These are phyloP conservation scores for Apolygus lucorum DNA, from an alignment of 1,140 invertebrate species.

Conservation along the genomic window DNA sequence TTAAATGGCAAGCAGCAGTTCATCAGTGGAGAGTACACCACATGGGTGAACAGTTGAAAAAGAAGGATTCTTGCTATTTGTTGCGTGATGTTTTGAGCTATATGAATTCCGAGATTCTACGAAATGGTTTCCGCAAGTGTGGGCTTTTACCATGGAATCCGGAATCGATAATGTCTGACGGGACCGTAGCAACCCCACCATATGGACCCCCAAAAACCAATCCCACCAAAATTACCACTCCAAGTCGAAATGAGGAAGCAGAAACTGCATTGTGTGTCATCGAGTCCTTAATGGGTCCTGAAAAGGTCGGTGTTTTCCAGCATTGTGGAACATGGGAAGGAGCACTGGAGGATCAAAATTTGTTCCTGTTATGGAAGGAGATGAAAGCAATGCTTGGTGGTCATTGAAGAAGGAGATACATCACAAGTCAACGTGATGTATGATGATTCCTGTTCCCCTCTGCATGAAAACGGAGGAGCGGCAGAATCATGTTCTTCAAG, in stretches of 20 bases:
- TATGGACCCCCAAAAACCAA: neutral
- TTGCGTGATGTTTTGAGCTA: conserved; percentile 13
- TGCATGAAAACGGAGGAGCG: neutral
- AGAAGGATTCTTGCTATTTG: conserved; percentile 26
- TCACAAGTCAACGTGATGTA: too few species aligned
- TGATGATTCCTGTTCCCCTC: neutral
- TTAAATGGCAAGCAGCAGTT: conserved; percentile 36
- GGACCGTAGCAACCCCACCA: neutral
- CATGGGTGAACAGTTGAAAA: conserved; percentile 30
- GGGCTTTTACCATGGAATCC: conserved; percentile 5
- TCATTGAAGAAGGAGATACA: too few species aligned
- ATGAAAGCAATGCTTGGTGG: neutral
- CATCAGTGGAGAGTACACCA: conserved; percentile 29
- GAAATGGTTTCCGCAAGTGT: neutral
- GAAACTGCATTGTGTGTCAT: neutral
- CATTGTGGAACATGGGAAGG: neutral
- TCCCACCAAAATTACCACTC: neutral
- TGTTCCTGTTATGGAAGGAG: neutral
- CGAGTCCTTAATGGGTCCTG: neutral
- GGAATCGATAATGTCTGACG: too few species aligned
- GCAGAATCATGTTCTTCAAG: neutral
- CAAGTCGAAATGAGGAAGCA: neutral
- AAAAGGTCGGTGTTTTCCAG: neutral
- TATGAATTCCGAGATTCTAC: neutral
- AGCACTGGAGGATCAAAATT: neutral